Evolutionary conservation across 2,888 invertebrate genomes (phyloP).

Genomic region (Eupithecia centaureata): DNA sequence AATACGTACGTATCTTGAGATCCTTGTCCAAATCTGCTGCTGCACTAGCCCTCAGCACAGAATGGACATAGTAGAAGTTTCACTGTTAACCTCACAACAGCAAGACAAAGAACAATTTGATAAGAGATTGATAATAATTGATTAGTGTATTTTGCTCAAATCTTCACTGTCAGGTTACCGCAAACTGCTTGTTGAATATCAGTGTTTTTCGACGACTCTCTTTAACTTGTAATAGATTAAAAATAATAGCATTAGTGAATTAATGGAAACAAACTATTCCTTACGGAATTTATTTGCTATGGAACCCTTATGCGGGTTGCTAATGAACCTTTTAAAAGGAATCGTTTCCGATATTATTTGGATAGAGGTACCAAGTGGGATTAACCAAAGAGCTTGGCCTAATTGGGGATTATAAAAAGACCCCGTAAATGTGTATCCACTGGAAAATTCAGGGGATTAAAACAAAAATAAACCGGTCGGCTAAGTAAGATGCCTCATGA

Average conservation of each 20-base stretch:
- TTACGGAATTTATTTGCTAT: not conserved
- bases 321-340: slow-evolving; percentile 8
- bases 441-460: not conserved
- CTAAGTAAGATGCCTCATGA: not conserved
- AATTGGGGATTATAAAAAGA: slow-evolving; percentile 8
- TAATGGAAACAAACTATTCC: not conserved
- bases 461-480: not conserved
- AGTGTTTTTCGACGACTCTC: too few species aligned
- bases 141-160: too few species aligned
- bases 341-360: slow-evolving; percentile 8
- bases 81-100: too few species aligned
- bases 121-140: too few species aligned
- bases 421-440: not conserved
- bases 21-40: too few species aligned
- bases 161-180: too few species aligned
- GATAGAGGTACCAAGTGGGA: slow-evolving; percentile 2
- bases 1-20: too few species aligned
- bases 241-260: not conserved
- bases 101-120: too few species aligned
- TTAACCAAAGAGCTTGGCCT: not conserved
- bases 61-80: too few species aligned
- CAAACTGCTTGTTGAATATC: too few species aligned
- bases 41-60: too few species aligned
- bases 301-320: slow-evolving; percentile 3
- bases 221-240: not conserved